Base-by-base conservation (phyloP, 2,888 invertebrate species). In the Eurois occulta region DNA sequence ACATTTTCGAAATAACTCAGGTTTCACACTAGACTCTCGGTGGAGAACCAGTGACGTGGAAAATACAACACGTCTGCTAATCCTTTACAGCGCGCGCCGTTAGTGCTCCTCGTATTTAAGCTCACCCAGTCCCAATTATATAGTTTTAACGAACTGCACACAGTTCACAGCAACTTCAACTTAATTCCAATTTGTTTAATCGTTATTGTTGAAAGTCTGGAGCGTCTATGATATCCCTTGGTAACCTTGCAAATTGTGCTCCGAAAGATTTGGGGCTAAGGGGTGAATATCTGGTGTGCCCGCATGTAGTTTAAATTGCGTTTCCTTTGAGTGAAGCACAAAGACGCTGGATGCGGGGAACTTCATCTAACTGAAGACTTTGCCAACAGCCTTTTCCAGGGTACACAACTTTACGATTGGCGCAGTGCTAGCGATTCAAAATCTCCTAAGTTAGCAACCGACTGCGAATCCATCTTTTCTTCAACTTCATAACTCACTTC, bases 291-390 rank as follows among this genome's bases (percentile, higher is more conserved):
- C 93, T 94, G 92, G 94, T 88, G 90, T 88, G 88, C 94, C 94
- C 94, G 94, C 93, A 94, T 94, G 93, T 94, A 94, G 94, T 94
- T 95, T 94, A 94, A 95, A 95, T 95, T 94, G 91, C 93, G 94
- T 94, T 95, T 92, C 93, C 94, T 95, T 94, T 94, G 94, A 94
- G 92, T 90, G 89, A 86, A 75, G 90, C 87, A 94, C 93, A 94
- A 94, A 94, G 94, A 93, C 90, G 92, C 81, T 88, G 89, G 90
- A 93, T 92, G 91, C 88, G 91, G 90, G 86, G 90, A 94, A 94
- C 93, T 94, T 92, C 91, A 91, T 86, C 91, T 90, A 85, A 80
- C 85, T 88, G 86, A 90, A 91, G 90, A 90, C 90, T 91, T 90
- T 90, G 90, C 90, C 88, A 87, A 90, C 91, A 90, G 89, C 92